phyloP scores from a whole-genome alignment of 2,113 vertebrate species.

The human region DNA sequence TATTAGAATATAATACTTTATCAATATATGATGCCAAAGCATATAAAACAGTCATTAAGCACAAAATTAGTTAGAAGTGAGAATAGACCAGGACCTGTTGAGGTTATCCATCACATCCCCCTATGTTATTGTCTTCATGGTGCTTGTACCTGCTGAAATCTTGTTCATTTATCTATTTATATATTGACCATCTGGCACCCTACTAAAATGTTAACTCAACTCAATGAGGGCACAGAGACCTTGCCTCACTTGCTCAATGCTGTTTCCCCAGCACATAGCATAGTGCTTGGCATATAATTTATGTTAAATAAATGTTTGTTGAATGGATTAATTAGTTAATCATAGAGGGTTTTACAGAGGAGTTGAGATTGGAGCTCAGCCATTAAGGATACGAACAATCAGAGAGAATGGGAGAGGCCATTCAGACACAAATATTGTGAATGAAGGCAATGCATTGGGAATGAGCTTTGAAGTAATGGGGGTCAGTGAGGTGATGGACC shows the following conservation, averaged over 20 bases:
- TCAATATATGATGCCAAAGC: neutral
- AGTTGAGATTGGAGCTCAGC: neutral
- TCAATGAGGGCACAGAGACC: neutral
- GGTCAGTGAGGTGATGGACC: neutral
- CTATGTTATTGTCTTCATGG: neutral
- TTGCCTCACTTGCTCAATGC: neutral
- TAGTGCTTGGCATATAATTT: neutral
- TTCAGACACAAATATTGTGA: neutral
- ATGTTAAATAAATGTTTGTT: neutral
- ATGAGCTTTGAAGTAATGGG: neutral
- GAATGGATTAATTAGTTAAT: slow-evolving; percentile 15
- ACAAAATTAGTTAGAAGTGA: neutral
- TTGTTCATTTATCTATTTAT: slow-evolving; percentile 30
- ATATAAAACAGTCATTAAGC: slow-evolving; percentile 14
- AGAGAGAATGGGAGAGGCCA: neutral
- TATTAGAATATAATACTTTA: neutral
- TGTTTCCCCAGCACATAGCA: neutral
- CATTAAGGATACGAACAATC: neutral
- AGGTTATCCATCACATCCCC: neutral
- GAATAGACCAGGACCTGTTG: neutral
- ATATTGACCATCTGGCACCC: slow-evolving; percentile 48
- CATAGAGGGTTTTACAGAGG: neutral
- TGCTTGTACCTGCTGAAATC: slow-evolving; percentile 19
- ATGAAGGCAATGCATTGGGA: neutral
- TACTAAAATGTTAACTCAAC: neutral